phyloP scores from a whole-genome alignment of 1,140 invertebrate species.

The Periplaneta americana region DNA sequence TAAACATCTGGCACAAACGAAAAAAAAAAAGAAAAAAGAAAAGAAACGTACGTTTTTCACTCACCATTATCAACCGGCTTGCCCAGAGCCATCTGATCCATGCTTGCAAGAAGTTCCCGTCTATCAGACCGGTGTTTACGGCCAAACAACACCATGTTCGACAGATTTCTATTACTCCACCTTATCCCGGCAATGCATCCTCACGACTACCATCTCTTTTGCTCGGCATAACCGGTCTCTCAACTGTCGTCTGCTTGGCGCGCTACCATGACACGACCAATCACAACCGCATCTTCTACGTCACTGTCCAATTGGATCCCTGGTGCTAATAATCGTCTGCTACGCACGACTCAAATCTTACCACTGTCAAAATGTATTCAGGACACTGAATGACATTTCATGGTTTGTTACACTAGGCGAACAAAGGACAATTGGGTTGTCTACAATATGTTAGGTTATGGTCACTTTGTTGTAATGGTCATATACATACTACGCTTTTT shows the following conservation, averaged over 20 bases:
- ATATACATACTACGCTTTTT: not conserved
- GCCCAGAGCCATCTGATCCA: conserved; percentile 6
- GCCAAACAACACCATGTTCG: conserved; percentile 7
- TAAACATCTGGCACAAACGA: too few species aligned
- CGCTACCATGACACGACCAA: not conserved
- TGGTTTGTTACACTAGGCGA: not conserved
- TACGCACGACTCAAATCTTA: not conserved
- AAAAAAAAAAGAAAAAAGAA: too few species aligned
- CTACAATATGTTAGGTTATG: not conserved
- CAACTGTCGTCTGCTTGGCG: not conserved
- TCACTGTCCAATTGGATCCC: not conserved
- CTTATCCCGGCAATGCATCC: not conserved
- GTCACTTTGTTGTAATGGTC: not conserved
- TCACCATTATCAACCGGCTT: conserved; percentile 14
- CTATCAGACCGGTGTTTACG: conserved; percentile 4
- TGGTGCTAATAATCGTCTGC: not conserved
- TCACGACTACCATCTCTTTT: not conserved
- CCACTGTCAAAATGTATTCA: too few species aligned
- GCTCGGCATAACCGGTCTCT: not conserved
- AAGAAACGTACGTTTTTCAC: not conserved
- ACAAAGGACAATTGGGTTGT: too few species aligned
- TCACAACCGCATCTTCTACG: not conserved
- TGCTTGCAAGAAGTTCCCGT: conserved; percentile 8
- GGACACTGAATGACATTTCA: too few species aligned
- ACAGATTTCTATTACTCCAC: not conserved